phyloP scores from a whole-genome alignment of 2,888 invertebrate genomes.

The Trachelus troglodyta region DNA sequence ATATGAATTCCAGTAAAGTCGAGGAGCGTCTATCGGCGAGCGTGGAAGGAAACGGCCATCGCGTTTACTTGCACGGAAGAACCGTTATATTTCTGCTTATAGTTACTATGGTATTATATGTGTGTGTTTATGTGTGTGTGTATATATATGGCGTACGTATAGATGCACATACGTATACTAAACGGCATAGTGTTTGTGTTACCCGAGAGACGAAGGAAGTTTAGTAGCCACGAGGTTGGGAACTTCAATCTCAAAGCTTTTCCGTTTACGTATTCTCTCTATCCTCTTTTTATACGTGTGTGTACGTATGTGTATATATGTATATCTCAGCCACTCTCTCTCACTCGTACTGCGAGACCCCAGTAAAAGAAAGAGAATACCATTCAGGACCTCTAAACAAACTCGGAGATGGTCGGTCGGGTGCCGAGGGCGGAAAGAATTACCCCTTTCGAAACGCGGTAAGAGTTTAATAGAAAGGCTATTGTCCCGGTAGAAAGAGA shows the following conservation, averaged over 20 bases:
- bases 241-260: background rate
- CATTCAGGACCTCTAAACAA: background rate
- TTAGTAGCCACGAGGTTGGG: background rate
- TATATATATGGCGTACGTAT: too few species aligned
- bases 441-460: background rate
- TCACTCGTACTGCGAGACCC: background rate
- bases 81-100: background rate
- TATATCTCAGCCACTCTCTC: background rate
- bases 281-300: background rate
- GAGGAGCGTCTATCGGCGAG: background rate
- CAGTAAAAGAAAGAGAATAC: background rate
- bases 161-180: too few species aligned
- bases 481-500: background rate
- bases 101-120: background rate
- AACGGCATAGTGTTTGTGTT: background rate
- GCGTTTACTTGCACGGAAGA: background rate
- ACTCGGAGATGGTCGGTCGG: background rate
- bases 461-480: background rate
- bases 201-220: background rate
- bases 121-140: too few species aligned
- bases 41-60: background rate
- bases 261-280: background rate
- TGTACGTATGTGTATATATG: too few species aligned
- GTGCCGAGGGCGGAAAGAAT: background rate
- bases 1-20: background rate